These are phyloP conservation scores for Eurytoma californica DNA, from an alignment of 2,888 invertebrate species.

Conservation along the genomic window DNA sequence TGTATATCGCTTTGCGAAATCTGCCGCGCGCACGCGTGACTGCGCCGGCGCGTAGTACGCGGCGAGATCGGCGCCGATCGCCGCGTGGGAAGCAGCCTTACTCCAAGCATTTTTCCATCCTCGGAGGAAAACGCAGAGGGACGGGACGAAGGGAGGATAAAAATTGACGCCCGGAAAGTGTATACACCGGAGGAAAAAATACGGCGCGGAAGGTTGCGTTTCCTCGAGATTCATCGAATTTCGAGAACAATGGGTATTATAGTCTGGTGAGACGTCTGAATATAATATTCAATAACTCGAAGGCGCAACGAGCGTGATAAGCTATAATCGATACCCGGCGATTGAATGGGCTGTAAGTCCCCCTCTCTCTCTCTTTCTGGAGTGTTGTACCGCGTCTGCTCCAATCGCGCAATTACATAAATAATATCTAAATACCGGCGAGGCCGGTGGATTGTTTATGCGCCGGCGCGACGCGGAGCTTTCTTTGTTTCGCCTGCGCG, in stretches of 20 bases:
- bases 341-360: slow-evolving; percentile 9
- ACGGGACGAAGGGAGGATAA: too few species aligned
- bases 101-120: too few species aligned
- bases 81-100: background rate
- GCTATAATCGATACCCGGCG: background rate
- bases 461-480: background rate
- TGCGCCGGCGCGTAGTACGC: background rate
- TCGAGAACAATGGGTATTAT: too few species aligned
- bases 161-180: too few species aligned
- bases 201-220: too few species aligned
- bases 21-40: background rate
- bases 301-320: background rate
- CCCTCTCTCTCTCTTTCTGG: background rate
- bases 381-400: background rate
- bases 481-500: background rate
- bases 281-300: background rate
- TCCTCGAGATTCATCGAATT: too few species aligned
- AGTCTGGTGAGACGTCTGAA: background rate
- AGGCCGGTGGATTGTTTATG: background rate
- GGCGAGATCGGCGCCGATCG: slow-evolving; percentile 1
- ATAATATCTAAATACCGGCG: slow-evolving; percentile 8
- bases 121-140: too few species aligned
- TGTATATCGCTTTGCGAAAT: background rate
- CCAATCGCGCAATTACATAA: background rate
- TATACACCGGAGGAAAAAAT: too few species aligned